phyloP scores from a whole-genome alignment of 2,113 vertebrate species.

The Girardinichthys multiradiatus region DNA sequence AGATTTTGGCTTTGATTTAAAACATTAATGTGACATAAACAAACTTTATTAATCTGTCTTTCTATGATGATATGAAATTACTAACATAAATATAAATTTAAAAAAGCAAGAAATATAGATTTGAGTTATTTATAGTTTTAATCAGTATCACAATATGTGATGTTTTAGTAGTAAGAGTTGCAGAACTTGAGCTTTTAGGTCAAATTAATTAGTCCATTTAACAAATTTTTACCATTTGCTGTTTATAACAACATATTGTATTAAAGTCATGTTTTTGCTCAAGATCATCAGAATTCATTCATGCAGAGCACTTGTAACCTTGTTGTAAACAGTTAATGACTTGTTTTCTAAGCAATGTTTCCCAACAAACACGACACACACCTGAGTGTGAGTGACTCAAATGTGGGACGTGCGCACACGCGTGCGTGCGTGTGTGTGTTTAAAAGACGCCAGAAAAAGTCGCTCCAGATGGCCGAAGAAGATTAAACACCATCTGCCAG shows the following conservation, averaged over 20 bases:
- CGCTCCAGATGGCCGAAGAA: slow-evolving; percentile 77
- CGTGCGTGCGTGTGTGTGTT: slow-evolving; percentile 51
- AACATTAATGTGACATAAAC: neutral
- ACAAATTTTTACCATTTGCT: neutral
- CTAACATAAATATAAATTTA: neutral
- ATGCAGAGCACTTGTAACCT: neutral
- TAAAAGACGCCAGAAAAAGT: slow-evolving; percentile 73
- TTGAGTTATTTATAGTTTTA: neutral
- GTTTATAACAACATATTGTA: neutral
- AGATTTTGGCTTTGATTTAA: neutral
- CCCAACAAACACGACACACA: slow-evolving; percentile 19
- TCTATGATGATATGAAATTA: neutral
- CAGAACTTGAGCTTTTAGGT: neutral
- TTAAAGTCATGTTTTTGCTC: neutral
- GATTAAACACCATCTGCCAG: slow-evolving; percentile 81
- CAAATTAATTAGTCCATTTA: neutral
- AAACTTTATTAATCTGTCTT: neutral
- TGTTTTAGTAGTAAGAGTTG: neutral
- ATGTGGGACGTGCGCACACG: slow-evolving; percentile 31
- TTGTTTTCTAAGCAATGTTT: neutral
- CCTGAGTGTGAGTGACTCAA: slow-evolving; percentile 44
- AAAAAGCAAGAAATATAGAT: neutral
- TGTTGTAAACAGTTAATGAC: neutral
- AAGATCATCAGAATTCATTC: neutral
- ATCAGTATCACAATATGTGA: too few species aligned